Evolutionary conservation across 2,888 invertebrate genomes (phyloP), one percentile per base, ranked within the genome.

Genomic region (Belgica antarctica): DNA sequence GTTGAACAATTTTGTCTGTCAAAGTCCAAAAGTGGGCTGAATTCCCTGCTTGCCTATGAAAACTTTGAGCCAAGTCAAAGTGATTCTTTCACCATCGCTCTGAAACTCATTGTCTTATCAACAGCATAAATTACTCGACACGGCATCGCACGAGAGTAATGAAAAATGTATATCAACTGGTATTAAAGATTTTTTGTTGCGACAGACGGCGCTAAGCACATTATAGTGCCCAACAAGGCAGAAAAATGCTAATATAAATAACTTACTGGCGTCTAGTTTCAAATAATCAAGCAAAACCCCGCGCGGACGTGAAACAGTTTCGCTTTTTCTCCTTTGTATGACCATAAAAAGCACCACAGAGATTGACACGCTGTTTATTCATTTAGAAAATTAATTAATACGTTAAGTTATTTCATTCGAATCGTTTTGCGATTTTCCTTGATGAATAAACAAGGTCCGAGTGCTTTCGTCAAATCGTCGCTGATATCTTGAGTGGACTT

Each of bases 131-230:
- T 22, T 24, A 52, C 41, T 17, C 7, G 19, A 52, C 52, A 59
- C 7, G 22, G 27, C 25, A n/a, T 4, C 22, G 25, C 46, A 46
- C 27, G 7, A 59, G 59, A 12, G 4, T 15, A 59, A 27, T 57
- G 8, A 59, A 19, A 27, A 27, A 59, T 59, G 27, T 59, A n/a
- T 27, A 59, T 59, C 25, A 19, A 10, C 25, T 8, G 22, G 52
- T 52, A 17, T 52, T 59, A 27, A 59, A 59, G 12, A 25, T 59
- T n/a, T n/a, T 25, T 27, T 59, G 25, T 59, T 59, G 27, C 59
- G 27, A 59, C 59, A 63, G 63, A 63, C 63, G 63, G 63, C 63
- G 63, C 63, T 63, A 63, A 63, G 63, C 62, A n/a, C 34, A 27
- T 62, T 34, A 34, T 62, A 17, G 17, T 34, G 28, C 63, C 34